Evolutionary conservation across 2,797 vertebrate genomes (phyloP), one percentile per base, ranked within the genome.

Genomic region (Hemibagrus guttatus): DNA sequence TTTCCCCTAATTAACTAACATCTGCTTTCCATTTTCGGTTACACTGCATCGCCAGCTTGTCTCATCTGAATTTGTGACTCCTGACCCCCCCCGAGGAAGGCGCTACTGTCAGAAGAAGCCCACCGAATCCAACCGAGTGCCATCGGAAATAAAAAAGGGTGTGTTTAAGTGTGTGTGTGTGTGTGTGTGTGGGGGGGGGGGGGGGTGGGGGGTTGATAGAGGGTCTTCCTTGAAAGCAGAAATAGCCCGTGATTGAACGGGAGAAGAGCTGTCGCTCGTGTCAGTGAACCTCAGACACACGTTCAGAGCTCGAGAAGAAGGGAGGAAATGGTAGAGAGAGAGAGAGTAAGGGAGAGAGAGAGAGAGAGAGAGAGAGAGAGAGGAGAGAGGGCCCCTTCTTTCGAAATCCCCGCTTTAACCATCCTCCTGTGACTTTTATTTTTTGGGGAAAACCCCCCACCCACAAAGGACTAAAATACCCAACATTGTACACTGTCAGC

Each of bases 1-100:
- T 97, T 97, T 98, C 95, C 97, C 96, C 97, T 99, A 99, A 99
- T 99, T 99, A 99, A 97, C 94, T 96, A 99, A 99, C 98, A 99
- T 98, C 98, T 99, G 98, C 97, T 98, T 96, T 97, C 96, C 95
- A 96, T 96, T 97, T 97, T 96, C 96, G 94, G 97, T 98, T 97
- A 96, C 97, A 96, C 96, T 95, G 96, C 96, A 93, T 96, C 94
- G 95, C 97, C 97, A 96, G 97, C 97, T 97, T 96, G 97, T 97
- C 97, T 97, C 95, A 93, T 96, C 96, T 97, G 97, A 98, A 97
- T 97, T 95, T 94, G 79, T 93, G 97, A 97, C 97, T 97, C 95
- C 95, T 98, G 97, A 98, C 97, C 97, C 94, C 97, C 97, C 97
- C 95, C 88, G 95, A 96, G 97, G 96, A 97, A 96, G 95, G 93